These are phyloP conservation scores for Anastrepha ludens DNA, from an alignment of 1,140 invertebrate genomes.

Conservation along the genomic window DNA sequence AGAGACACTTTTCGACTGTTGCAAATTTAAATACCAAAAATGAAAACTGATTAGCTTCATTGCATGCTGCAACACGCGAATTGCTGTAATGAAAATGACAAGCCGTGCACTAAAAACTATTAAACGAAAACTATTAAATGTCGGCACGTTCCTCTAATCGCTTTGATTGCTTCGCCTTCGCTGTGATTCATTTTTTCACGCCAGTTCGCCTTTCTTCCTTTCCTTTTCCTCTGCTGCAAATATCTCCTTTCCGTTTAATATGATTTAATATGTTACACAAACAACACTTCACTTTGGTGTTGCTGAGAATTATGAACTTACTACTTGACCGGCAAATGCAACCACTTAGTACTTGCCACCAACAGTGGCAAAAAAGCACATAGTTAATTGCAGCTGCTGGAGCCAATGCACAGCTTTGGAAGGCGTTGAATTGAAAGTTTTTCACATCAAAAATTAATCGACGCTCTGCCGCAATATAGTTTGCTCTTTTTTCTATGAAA, in stretches of 20 bases:
- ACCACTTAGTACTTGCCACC: conserved; percentile 6
- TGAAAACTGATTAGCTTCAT: conserved; percentile 8
- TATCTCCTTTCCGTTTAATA: conserved; percentile 25
- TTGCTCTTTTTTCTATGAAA: neutral
- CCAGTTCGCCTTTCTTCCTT: neutral
- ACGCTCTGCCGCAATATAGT: conserved; percentile 10
- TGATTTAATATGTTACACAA: conserved; percentile 11
- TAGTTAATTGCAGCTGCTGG: conserved; percentile 26
- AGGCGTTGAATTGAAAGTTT: conserved; percentile 43
- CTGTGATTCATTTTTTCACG: neutral
- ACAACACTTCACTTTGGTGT: neutral
- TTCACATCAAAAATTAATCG: conserved; percentile 49
- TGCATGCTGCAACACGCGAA: conserved; percentile 19
- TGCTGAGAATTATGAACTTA: conserved; percentile 35
- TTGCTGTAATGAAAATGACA: conserved; percentile 24
- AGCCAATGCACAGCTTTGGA: neutral
- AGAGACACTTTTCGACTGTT: conserved; percentile 23
- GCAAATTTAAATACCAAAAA: conserved; percentile 26
- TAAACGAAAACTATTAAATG: conserved; percentile 39
- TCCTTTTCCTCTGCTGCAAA: neutral
- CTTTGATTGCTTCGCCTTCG: neutral
- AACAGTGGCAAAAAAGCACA: neutral
- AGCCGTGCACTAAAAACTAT: neutral
- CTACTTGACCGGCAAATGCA: conserved; percentile 11
- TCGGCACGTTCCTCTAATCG: conserved; percentile 41